These are phyloP conservation scores for Nestor notabilis DNA, from an alignment of 2,113 vertebrate species.

Conservation along the genomic window DNA sequence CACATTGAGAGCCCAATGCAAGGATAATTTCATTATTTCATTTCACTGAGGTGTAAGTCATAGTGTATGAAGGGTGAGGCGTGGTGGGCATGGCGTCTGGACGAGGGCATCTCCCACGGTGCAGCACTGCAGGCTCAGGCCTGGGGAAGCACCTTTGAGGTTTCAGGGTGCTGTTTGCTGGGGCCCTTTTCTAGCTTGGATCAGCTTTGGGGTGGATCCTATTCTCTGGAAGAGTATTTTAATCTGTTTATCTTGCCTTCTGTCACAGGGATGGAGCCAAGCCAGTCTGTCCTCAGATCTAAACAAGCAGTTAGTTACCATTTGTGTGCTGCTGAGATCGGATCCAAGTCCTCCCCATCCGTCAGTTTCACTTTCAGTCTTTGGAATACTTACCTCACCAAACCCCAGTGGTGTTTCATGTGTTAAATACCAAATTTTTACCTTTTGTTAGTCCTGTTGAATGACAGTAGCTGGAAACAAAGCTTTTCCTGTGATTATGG, in stretches of 20 bases:
- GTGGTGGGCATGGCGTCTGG: neutral
- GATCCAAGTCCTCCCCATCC: neutral
- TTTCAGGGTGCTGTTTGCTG: neutral
- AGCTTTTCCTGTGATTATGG: neutral
- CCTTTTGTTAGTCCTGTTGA: neutral
- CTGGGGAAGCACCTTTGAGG: rapidly evolving
- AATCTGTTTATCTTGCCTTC: neutral
- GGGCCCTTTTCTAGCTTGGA: neutral
- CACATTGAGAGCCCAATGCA: neutral
- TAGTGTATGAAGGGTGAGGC: neutral
- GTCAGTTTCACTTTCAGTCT: rapidly evolving
- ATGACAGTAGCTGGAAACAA: neutral
- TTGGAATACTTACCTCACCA: neutral
- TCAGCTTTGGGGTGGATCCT: neutral
- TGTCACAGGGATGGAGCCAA: neutral
- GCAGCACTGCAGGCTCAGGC: neutral
- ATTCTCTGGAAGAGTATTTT: neutral
- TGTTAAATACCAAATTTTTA: neutral
- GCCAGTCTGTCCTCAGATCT: neutral
- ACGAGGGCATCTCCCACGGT: rapidly evolving
- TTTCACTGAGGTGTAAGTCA: neutral
- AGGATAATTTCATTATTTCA: neutral
- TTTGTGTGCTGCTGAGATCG: neutral
- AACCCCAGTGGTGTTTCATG: neutral
- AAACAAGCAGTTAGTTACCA: rapidly evolving